Percentiles rank a stretch among this genome's conserved stretches.
Conservation (phyloP, 2,888 invertebrate genomes). For the Exocentrus adspersus region DNA sequence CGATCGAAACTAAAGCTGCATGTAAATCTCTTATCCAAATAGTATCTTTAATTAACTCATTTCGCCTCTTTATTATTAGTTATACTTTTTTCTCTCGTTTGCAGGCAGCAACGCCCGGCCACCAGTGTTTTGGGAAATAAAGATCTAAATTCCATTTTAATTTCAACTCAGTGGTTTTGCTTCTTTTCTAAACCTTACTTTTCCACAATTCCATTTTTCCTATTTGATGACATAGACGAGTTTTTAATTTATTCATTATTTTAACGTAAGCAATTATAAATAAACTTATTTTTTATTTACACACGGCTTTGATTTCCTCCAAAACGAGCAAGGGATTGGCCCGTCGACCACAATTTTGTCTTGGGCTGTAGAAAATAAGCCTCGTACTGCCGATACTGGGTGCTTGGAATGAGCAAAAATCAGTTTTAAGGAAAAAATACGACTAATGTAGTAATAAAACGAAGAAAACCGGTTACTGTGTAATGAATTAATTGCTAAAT, state of each 20-base stretch:
- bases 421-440: too few relatives aligned
- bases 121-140: slow-evolving; percentile 57
- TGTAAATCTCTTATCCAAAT: too few relatives aligned
- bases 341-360: too few relatives aligned
- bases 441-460: too few relatives aligned
- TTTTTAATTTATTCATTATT: slow-evolving; percentile 41
- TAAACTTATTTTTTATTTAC: slow-evolving; percentile 45
- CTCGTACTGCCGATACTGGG: too few relatives aligned
- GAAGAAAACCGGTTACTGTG: too few relatives aligned
- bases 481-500: too few relatives aligned
- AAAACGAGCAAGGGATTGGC: neutral
- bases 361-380: too few relatives aligned
- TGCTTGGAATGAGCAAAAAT: too few relatives aligned
- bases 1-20: slow-evolving; percentile 23
- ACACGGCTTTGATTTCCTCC: slow-evolving; percentile 34
- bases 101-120: slow-evolving; percentile 55
- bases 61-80: too few relatives aligned
- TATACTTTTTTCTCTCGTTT: slow-evolving; percentile 54
- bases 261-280: slow-evolving; percentile 36
- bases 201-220: slow-evolving; percentile 41
- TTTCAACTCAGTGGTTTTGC: slow-evolving; percentile 56
- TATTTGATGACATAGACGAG: slow-evolving; percentile 24
- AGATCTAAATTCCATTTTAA: slow-evolving; percentile 60
- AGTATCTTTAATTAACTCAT: too few relatives aligned
- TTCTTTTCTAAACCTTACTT: slow-evolving; percentile 41